Base-by-base conservation (phyloP, 2,888 invertebrate species). In the Helleia helle region DNA sequence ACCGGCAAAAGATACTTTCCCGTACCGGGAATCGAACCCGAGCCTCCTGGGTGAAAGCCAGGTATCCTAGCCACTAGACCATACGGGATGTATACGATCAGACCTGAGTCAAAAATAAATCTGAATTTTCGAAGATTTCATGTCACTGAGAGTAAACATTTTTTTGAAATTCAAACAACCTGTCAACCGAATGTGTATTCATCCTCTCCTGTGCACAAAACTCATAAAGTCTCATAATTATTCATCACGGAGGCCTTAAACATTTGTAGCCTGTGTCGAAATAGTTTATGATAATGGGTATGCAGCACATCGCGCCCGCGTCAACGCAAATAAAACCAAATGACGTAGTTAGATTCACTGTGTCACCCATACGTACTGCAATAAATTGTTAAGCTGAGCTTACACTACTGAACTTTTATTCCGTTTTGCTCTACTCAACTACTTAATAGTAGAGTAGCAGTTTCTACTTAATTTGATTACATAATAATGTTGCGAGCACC, bases 1-100 rank as follows among this genome's bases (percentile, higher is more conserved):
- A n/a, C n/a, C n/a, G n/a, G n/a, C n/a, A 22, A 15, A 22, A 22
- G 22, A 5, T 6, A 5, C 22, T 87, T 87, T 88, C 87, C 88
- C 87, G 86, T 88, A 88, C 88, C 88, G 88, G 89, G 88, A 89
- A 89, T 89, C 88, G 89, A 89, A 89, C 89, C 89, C 89, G 88
- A 89, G 89, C 89, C 89, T 89, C 88, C 88, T 88, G 88, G 88
- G 88, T 89, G 88, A 88, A 87, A 88, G 88, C 88, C 88, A 88
- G 88, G 87, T 88, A 88, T 88, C 88, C 87, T 88, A 88, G 87
- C 88, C 88, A 88, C 88, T 88, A 88, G 88, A 88, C 86, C 86
- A 86, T 87, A 87, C 86, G 86, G 87, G 87, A 86, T 22, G 5
- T 6, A n/a, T n/a, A n/a, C n/a, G n/a, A n/a, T n/a, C n/a, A n/a